These are phyloP conservation scores for Marmota monax DNA, from an alignment of 2,113 vertebrate species.

Conservation along the genomic window DNA sequence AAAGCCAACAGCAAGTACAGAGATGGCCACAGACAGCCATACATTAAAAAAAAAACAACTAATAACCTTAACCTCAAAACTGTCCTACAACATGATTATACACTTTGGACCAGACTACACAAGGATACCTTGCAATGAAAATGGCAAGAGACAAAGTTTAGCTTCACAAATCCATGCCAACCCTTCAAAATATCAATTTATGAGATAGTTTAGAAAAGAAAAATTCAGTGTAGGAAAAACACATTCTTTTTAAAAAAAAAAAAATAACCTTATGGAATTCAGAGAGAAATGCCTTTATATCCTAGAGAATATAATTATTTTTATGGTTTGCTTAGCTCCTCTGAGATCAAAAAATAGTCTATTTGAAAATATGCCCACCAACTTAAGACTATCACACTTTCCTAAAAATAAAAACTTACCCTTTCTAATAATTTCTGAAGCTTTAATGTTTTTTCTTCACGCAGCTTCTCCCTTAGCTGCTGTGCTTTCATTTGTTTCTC, in stretches of 20 bases:
- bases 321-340: neutral
- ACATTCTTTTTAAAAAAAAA: neutral
- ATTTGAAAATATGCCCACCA: neutral
- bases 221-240: neutral
- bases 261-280: neutral
- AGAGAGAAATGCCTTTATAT: constrained; percentile 17
- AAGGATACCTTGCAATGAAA: neutral
- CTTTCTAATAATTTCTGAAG: constrained; percentile 98
- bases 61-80: neutral
- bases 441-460: constrained; percentile 98
- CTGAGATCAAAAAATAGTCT: neutral
- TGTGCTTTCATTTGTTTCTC: constrained; percentile 99
- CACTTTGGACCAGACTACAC: neutral
- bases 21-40: neutral
- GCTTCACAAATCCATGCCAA: neutral
- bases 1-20: neutral
- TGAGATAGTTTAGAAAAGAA: neutral
- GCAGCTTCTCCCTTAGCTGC: constrained; percentile 97
- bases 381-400: neutral
- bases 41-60: neutral
- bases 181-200: neutral
- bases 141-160: neutral
- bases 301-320: neutral
- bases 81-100: neutral
- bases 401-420: constrained; percentile 88